A percentile compares a stretch with the other conserved stretches of the same genome.
Conservation (phyloP, 2,113 vertebrate genomes). For the Sitta europaea region DNA sequence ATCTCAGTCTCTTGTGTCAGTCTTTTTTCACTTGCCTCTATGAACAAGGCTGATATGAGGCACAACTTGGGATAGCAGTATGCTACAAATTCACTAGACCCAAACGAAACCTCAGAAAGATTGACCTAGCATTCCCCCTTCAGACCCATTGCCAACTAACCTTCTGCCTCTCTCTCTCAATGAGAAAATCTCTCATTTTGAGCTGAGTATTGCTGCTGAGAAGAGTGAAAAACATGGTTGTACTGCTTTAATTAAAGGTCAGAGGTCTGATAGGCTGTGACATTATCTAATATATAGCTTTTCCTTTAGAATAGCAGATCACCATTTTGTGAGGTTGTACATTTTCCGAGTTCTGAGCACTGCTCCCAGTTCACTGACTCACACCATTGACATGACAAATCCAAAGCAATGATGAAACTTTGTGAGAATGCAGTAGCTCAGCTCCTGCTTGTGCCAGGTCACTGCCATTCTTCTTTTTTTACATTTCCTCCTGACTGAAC, state of each 20-base stretch:
- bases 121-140: neutral
- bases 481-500: neutral
- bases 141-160: neutral
- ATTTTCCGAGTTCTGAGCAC: neutral
- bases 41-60: neutral
- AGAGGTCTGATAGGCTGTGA: constrained; percentile 3
- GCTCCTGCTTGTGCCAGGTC: neutral
- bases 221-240: neutral
- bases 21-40: neutral
- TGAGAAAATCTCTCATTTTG: neutral
- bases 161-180: neutral
- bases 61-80: neutral
- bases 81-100: neutral
- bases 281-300: neutral
- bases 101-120: neutral
- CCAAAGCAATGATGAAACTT: neutral
- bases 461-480: neutral
- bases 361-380: neutral
- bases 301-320: neutral
- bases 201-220: neutral
- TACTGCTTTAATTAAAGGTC: constrained; percentile 39
- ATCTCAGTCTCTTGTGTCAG: neutral
- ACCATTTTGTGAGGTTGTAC: neutral
- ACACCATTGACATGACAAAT: neutral
- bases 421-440: neutral